Conservation (phyloP, 2,113 vertebrate species). For the Grammomys dolichurus region DNA sequence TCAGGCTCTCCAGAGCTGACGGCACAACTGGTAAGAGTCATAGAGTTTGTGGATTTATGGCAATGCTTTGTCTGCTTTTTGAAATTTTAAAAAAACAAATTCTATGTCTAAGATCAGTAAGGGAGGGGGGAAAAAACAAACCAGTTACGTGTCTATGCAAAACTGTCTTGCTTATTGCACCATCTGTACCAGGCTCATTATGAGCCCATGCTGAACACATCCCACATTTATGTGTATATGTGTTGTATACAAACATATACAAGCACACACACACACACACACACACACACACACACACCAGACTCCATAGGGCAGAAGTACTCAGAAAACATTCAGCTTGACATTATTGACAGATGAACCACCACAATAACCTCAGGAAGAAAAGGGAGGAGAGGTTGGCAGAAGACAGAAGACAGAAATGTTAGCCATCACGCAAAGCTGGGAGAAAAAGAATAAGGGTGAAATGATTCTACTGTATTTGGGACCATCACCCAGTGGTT, state of each 20-base stretch:
- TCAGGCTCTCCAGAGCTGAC: conserved; percentile 54
- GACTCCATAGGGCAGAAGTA: not conserved
- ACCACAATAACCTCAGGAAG: not conserved
- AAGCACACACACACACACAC: not conserved
- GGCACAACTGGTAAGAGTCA: not conserved
- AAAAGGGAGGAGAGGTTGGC: not conserved
- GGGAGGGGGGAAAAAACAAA: not conserved
- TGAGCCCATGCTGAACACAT: not conserved
- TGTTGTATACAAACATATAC: not conserved
- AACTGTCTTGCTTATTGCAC: not conserved
- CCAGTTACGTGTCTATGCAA: not conserved
- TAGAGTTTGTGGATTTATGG: not conserved
- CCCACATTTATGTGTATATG: not conserved
- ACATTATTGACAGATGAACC: not conserved
- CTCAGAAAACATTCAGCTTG: not conserved
- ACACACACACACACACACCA: not conserved
- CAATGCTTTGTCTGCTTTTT: not conserved
- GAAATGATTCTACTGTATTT: not conserved
- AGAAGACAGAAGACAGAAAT: not conserved
- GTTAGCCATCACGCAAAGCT: not conserved
- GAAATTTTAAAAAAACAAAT: not conserved
- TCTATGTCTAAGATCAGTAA: conserved; percentile 12
- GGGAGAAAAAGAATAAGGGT: not conserved
- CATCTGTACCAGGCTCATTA: not conserved
- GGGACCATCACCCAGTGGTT: not conserved